phyloP scores from a whole-genome alignment of 1,140 invertebrate species.

The Schlechtendalia chinensis region DNA sequence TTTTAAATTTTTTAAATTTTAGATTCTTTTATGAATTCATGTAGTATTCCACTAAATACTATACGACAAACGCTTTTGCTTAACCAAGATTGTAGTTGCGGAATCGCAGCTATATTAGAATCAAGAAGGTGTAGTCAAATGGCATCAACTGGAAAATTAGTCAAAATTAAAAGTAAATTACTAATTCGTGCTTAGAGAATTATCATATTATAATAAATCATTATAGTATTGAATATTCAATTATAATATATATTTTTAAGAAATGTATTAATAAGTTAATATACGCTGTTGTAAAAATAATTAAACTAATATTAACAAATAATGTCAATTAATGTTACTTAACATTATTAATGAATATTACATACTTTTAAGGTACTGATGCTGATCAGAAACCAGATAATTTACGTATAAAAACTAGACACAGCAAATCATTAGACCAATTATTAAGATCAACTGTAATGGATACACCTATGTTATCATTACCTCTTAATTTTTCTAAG shows the following conservation, averaged over 20 bases:
- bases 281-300: too few relatives aligned
- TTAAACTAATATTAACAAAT: too few relatives aligned
- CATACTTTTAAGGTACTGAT: background rate
- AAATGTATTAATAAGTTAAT: too few relatives aligned
- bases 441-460: slow-evolving; percentile 55
- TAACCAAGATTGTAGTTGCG: slow-evolving; percentile 60
- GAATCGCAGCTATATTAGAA: slow-evolving; percentile 60
- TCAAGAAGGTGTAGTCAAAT: slow-evolving; percentile 53
- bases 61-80: slow-evolving; percentile 27
- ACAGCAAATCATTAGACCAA: slow-evolving; percentile 78
- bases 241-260: too few relatives aligned
- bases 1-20: slow-evolving; percentile 22
- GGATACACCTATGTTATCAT: slow-evolving; percentile 46
- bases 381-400: background rate
- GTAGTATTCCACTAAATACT: slow-evolving; percentile 35
- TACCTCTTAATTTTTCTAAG: slow-evolving; percentile 42
- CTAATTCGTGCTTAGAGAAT: background rate
- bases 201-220: background rate
- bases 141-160: slow-evolving; percentile 29
- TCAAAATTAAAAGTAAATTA: slow-evolving; percentile 30
- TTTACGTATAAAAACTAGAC: slow-evolving; percentile 59
- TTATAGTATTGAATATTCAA: background rate
- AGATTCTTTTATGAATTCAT: slow-evolving; percentile 50
- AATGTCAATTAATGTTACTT: too few relatives aligned
- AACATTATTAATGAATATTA: background rate